Evolutionary conservation across 2,888 invertebrate genomes (phyloP).

Genomic region (Phengaris alcon): DNA sequence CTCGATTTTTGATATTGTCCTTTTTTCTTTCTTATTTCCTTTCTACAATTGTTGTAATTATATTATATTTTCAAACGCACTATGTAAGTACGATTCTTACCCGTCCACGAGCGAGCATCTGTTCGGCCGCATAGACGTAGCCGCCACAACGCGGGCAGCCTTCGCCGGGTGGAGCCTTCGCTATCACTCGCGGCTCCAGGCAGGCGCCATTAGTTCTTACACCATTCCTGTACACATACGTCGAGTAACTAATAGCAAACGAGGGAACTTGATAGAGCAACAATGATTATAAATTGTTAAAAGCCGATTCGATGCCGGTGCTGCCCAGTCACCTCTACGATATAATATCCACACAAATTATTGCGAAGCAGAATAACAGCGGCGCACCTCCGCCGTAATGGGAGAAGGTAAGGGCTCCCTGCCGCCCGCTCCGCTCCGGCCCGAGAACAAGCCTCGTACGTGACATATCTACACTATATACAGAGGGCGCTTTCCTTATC

Average conservation of each 20-base stretch:
- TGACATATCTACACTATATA: slow-evolving; percentile 53
- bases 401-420: slow-evolving; percentile 79
- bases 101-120: slow-evolving; percentile 93
- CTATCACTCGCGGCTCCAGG: slow-evolving; percentile 84
- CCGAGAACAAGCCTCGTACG: slow-evolving; percentile 55
- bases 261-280: slow-evolving; percentile 51
- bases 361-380: slow-evolving; percentile 71
- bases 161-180: slow-evolving; percentile 90
- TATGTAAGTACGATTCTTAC: slow-evolving; percentile 73
- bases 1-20: neutral
- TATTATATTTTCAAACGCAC: neutral
- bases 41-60: neutral
- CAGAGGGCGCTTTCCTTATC: slow-evolving; percentile 88
- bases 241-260: slow-evolving; percentile 46
- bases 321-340: slow-evolving; percentile 62
- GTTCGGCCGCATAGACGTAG: slow-evolving; percentile 93
- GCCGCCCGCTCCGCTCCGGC: slow-evolving; percentile 75
- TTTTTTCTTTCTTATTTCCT: neutral
- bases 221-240: slow-evolving; percentile 58
- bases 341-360: slow-evolving; percentile 59
- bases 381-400: slow-evolving; percentile 80
- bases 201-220: slow-evolving; percentile 81
- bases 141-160: slow-evolving; percentile 94
- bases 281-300: slow-evolving; percentile 73
- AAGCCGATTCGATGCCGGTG: slow-evolving; percentile 65